Base-by-base conservation (phyloP, 2,888 invertebrate species). In the Eilema sororculum region DNA sequence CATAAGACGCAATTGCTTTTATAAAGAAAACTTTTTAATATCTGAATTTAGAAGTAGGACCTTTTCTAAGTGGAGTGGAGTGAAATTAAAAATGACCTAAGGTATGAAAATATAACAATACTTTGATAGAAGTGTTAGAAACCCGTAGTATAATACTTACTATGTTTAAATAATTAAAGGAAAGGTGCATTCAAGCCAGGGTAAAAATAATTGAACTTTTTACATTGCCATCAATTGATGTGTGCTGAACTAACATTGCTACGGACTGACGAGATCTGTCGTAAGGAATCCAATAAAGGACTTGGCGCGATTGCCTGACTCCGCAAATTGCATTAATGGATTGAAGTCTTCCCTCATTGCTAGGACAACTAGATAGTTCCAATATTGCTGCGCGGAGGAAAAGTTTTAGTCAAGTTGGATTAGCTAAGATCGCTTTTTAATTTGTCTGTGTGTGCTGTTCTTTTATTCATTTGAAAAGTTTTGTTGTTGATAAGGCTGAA, bases 261-360 rank as follows among this genome's bases (percentile, higher is more conserved):
- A 71, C 70, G 68, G 71, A 65, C 77, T 79, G 77, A 82, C 75
- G 82, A 82, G 73, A 30, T 79, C 72, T 81, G 76, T 80, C 78
- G 76, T 74, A 63, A 76, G 74, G 79, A 84, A 84, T 86, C 82
- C 81, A 84, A 84, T 86, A 86, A 80, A 79, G 77, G 79, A 77
- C 79, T 79, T 79, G 52, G 58, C 65, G 71, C 81, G 82, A 80
- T 82, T 81, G 79, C 84, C 87, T 87, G 87, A 84, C 84, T 83
- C 80, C 78, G 81, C 85, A 88, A 88, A 89, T 89, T 86, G 86
- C 84, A 88, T 89, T 88, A 88, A 88, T 88, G 87, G 87, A 87
- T 87, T 85, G 85, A 80, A 80, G 78, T 79, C 80, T 80, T 78
- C 77, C 80, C 72, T 77, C 81, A 78, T 84, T 75, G 68, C 75